Evolutionary conservation across 2,888 invertebrate species (phyloP), one percentile per base, ranked within the genome.

Genomic region (Latrodectus hesperus): DNA sequence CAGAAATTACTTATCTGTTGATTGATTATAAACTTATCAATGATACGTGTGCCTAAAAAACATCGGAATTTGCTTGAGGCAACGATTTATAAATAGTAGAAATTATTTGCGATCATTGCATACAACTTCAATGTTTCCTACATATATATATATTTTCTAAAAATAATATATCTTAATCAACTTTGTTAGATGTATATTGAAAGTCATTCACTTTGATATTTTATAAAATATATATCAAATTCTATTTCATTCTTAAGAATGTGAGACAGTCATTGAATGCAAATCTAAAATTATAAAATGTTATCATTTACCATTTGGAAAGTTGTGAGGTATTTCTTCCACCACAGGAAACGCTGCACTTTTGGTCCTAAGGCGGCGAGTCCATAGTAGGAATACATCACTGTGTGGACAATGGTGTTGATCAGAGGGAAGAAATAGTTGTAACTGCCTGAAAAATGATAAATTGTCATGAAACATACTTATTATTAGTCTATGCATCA

Each of bases 361-460:
- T 91, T 90, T n/a, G 93, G 93, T 53, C 93, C 93, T 60, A 93
- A 87, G 38, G 92, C 92, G 1, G 93, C 91, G 89, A 93, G 83
- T 1, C 92, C 92, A 88, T 93, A 93, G 90, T 93, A 93, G 2
- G 91, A 91, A 89, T 93, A 93, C 93, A 93, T 93, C 85, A 93
- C 90, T 55, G 93, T 90, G 90, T 93, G 93, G 60, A 93, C 92
- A 88, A 92, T 92, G 6, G 92, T 92, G 89, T 93, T 93, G 55
- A 92, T 89, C 89, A 92, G 75, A 0, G 92, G 91, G 89, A 93
- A 93, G 90, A 93, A 93, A n/a, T 93, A 93, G n/a, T 92, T 92
- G 90, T 93, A 92, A 22, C 92, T 92, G 89, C 92, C 92, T 92
- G 89, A 22, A 89, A 93, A 55, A 60, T 55, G 9, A 9, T 11